Evolutionary conservation across 2,888 invertebrate species (phyloP).

Genomic region (Harpalus rubripes): DNA sequence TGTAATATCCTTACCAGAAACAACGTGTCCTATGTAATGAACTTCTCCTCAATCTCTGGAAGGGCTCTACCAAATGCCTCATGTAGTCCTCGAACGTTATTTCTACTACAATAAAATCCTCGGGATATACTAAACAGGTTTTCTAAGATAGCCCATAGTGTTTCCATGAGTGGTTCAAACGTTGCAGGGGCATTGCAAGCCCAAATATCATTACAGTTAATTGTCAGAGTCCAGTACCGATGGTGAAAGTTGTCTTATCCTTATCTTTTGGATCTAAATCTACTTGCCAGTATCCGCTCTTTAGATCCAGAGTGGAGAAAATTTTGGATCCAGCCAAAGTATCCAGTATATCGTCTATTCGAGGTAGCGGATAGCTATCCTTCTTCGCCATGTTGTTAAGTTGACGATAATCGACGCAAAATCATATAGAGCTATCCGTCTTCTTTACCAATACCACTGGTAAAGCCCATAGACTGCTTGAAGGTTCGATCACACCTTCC

Average conservation of each 20-base stretch:
- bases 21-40: no score
- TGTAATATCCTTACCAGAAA: no score
- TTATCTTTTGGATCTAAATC: constrained; percentile 58
- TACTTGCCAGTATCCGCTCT: constrained; percentile 67
- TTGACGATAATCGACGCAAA: constrained; percentile 60
- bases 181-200: not conserved
- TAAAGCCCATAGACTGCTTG: constrained; percentile 45
- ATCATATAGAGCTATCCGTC: not conserved
- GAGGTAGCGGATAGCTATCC: constrained; percentile 59
- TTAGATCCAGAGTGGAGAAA: constrained; percentile 69
- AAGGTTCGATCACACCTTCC: constrained; percentile 18
- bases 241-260: constrained; percentile 68
- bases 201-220: not conserved
- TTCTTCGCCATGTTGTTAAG: constrained; percentile 45
- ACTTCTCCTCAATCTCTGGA: constrained; percentile 64
- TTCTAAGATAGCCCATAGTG: constrained; percentile 39
- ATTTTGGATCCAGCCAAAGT: constrained; percentile 67
- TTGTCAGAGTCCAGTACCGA: constrained; percentile 66
- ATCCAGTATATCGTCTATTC: constrained; percentile 66
- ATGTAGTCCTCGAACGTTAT: constrained; percentile 45
- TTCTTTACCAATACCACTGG: constrained; percentile 33
- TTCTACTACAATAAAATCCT: constrained; percentile 62
- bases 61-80: constrained; percentile 35
- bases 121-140: constrained; percentile 57
- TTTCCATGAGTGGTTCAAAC: constrained; percentile 51